These are phyloP conservation scores for Zhengitettix transpicula DNA, from an alignment of 2,888 invertebrate species.

Conservation along the genomic window DNA sequence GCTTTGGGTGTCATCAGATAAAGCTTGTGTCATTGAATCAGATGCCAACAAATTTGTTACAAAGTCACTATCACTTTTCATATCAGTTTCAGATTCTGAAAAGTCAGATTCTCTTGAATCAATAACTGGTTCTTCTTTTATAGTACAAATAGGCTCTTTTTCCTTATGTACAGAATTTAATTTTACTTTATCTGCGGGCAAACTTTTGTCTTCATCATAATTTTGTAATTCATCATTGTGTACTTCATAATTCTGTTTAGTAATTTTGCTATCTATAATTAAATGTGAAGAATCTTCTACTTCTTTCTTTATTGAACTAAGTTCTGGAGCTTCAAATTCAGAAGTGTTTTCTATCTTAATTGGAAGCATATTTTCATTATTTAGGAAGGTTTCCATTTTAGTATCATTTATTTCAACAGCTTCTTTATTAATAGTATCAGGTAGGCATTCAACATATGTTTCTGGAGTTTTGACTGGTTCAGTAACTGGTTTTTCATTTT, in stretches of 20 bases:
- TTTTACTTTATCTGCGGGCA: too few relatives aligned
- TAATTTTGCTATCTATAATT: too few relatives aligned
- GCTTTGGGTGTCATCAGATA: slow-evolving; percentile 6
- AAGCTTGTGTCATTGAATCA: slow-evolving; percentile 10
- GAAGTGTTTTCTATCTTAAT: background rate
- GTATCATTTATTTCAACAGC: background rate
- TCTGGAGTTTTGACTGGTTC: background rate
- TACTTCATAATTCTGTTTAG: too few relatives aligned
- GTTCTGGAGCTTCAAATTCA: background rate
- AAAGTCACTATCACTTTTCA: slow-evolving; percentile 14
- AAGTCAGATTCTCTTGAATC: slow-evolving; percentile 13
- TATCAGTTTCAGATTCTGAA: slow-evolving; percentile 17
- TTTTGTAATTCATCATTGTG: too few relatives aligned
- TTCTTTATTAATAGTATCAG: background rate
- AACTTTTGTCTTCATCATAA: too few relatives aligned
- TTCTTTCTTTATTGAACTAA: background rate
- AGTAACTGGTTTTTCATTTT: background rate
- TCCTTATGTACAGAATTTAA: background rate
- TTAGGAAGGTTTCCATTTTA: background rate
- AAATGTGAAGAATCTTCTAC: background rate
- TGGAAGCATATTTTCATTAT: background rate
- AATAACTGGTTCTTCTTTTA: slow-evolving; percentile 9
- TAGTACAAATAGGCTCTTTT: background rate
- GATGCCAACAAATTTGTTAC: slow-evolving; percentile 12
- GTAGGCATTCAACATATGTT: background rate